Evolutionary conservation across 2,113 vertebrate species (phyloP).

Genomic region (Euleptes europaea): DNA sequence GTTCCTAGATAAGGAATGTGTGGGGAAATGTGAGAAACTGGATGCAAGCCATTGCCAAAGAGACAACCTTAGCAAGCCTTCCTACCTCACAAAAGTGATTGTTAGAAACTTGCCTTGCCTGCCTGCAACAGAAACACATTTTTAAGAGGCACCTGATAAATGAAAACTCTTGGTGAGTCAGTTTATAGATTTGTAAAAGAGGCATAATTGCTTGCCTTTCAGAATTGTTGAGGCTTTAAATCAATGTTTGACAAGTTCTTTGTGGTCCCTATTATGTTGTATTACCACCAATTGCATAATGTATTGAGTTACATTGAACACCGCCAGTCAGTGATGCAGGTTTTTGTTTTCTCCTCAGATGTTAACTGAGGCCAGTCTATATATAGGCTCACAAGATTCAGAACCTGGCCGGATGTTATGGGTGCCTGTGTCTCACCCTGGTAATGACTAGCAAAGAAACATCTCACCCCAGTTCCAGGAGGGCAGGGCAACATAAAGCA

Average conservation of each 20-base stretch:
- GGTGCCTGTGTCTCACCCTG: background rate
- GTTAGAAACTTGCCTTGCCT: too few relatives aligned
- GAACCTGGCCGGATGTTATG: background rate
- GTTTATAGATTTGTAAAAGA: background rate
- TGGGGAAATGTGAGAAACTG: too few relatives aligned
- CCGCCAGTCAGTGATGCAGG: background rate
- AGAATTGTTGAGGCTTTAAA: background rate
- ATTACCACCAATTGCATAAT: background rate
- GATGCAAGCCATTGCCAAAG: too few relatives aligned
- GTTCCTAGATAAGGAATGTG: too few relatives aligned
- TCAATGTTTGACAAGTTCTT: rapidly evolving
- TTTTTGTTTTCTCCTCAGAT: background rate
- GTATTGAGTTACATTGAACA: background rate
- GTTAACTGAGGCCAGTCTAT: background rate
- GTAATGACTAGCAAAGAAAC: background rate
- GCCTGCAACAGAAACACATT: background rate
- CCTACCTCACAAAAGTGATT: too few relatives aligned
- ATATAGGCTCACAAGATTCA: rapidly evolving
- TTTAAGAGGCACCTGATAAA: background rate
- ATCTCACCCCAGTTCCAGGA: background rate
- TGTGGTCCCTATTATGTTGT: background rate
- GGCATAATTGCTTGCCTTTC: background rate
- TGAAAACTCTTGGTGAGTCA: background rate
- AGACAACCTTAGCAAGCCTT: too few relatives aligned
- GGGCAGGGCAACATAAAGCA: too few relatives aligned